Evolutionary conservation across 2,888 invertebrate genomes (phyloP).

Genomic region (Polydrusus cervinus): DNA sequence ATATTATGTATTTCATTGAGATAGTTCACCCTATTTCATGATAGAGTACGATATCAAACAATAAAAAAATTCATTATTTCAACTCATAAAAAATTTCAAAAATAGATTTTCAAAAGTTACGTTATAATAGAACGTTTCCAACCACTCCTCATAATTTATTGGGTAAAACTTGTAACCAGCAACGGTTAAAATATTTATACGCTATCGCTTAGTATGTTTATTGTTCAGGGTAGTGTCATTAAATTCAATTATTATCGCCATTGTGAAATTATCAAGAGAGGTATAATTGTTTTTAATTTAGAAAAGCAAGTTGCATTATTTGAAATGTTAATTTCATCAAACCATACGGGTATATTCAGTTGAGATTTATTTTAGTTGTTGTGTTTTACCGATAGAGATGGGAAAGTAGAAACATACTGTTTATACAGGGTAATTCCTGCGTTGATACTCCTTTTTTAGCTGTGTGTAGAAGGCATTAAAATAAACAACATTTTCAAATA

Average conservation of each 20-base stretch:
- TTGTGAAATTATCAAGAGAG: slow-evolving; percentile 51
- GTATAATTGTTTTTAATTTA: slow-evolving; percentile 52
- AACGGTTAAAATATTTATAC: slow-evolving; percentile 25
- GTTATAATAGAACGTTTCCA: neutral
- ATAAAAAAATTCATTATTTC: too few species aligned
- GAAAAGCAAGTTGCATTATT: slow-evolving; percentile 44
- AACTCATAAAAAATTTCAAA: too few species aligned
- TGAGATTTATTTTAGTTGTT: slow-evolving; percentile 12
- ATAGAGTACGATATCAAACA: too few species aligned
- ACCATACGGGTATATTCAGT: slow-evolving; percentile 1
- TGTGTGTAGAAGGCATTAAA: too few species aligned
- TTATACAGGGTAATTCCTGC: too few species aligned
- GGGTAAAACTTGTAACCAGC: slow-evolving; percentile 7
- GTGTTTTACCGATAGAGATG: slow-evolving; percentile 14
- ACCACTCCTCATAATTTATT: neutral
- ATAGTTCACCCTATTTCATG: too few species aligned
- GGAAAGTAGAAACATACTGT: neutral
- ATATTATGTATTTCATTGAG: too few species aligned
- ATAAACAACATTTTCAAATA: too few species aligned
- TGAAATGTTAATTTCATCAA: slow-evolving; percentile 36
- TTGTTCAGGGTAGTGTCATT: slow-evolving; percentile 39
- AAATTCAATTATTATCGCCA: slow-evolving; percentile 47
- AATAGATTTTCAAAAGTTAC: neutral
- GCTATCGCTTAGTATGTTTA: slow-evolving; percentile 36
- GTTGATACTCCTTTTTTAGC: too few species aligned